Conservation (phyloP, 2,888 invertebrate species). For the Drosophila monieri region DNA sequence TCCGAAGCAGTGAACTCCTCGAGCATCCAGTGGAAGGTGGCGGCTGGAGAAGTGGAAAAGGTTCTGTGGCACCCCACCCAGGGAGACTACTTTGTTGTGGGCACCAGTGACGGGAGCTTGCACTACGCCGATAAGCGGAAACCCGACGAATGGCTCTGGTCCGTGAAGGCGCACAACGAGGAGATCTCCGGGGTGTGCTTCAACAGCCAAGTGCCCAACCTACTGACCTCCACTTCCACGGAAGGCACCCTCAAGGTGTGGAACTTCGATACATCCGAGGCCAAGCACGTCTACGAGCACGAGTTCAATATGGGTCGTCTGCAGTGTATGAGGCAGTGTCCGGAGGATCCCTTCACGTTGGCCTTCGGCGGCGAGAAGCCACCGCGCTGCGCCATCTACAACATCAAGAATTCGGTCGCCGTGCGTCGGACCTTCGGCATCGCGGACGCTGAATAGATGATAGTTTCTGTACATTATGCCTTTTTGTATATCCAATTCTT, state of each 20-base stretch:
- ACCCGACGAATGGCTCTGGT: slow-evolving; percentile 88
- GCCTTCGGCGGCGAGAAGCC: slow-evolving; percentile 94
- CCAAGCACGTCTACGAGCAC: slow-evolving; percentile 82
- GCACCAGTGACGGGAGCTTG: slow-evolving; percentile 87
- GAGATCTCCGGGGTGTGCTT: slow-evolving; percentile 93
- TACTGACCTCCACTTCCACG: slow-evolving; percentile 91
- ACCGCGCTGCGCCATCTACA: slow-evolving; percentile 87
- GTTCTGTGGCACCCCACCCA: slow-evolving; percentile 93
- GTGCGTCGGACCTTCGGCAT: slow-evolving; percentile 80
- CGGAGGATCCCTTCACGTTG: slow-evolving; percentile 92
- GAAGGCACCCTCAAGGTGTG: slow-evolving; percentile 94
- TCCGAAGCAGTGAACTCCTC: slow-evolving; percentile 85
- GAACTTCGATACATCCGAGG: slow-evolving; percentile 86
- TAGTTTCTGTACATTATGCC: slow-evolving; percentile 10
- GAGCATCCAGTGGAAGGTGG: slow-evolving; percentile 87
- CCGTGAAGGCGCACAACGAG: slow-evolving; percentile 90
- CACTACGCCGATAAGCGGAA: slow-evolving; percentile 90
- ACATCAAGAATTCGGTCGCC: slow-evolving; percentile 82
- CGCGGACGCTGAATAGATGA: slow-evolving; percentile 57
- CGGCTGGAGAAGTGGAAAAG: slow-evolving; percentile 92
- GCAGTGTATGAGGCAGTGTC: slow-evolving; percentile 90
- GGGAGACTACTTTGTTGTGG: slow-evolving; percentile 89
- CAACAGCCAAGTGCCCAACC: slow-evolving; percentile 89
- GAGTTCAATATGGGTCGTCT: slow-evolving; percentile 89
- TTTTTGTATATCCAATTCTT: slow-evolving; percentile 22